Base-by-base conservation (phyloP, 2,888 invertebrate genomes). In the Mythimna impura region DNA sequence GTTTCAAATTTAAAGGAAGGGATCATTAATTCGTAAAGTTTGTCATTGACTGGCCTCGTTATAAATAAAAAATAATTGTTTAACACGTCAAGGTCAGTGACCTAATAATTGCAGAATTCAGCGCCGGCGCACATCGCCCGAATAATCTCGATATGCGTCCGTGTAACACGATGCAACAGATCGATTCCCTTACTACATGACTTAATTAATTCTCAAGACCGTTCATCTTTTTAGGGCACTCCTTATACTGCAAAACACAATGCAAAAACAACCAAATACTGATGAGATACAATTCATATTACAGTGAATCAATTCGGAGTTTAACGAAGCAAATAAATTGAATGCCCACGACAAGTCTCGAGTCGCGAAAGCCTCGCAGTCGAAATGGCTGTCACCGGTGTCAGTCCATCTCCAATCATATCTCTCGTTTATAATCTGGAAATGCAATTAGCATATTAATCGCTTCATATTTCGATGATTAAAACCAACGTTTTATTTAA, bases 401-500 rank as follows among this genome's bases (percentile, higher is more conserved):
- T 86, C 87, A 85, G 85, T 87, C 79, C 86, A 81, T 85, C 87
- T 86, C 84, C 87, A 88, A 91, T 91, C 90, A 90, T 87, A 92
- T 93, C 94, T 93, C 92, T 92, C 85, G 84, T 86, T 88, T 89
- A 86, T 80, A 88, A 94, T 94, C 93, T 92, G 89, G 91, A 92
- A 91, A 86, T 87, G 87, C 89, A 92, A 94, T 95, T 94, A 93
- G 91, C 93, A 94, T 94, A 93, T 94, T 94, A 95, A 95, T 94
- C 91, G 90, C 89, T 90, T 86, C 75, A 83, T 91, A 92, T 92
- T 92, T 89, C 87, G 84, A 85, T 87, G 89, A 88, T 83, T 83
- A 84, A 86, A 85, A 84, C 82, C 75, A 71, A 68, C 71, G 70
- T 77, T 81, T 80, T 78, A 80, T 85, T 84, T 81, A 81, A 80